Percentiles rank a stretch among this genome's conserved stretches.
Conservation (phyloP, 2,888 invertebrate genomes). For the Platypus cylindrus region DNA sequence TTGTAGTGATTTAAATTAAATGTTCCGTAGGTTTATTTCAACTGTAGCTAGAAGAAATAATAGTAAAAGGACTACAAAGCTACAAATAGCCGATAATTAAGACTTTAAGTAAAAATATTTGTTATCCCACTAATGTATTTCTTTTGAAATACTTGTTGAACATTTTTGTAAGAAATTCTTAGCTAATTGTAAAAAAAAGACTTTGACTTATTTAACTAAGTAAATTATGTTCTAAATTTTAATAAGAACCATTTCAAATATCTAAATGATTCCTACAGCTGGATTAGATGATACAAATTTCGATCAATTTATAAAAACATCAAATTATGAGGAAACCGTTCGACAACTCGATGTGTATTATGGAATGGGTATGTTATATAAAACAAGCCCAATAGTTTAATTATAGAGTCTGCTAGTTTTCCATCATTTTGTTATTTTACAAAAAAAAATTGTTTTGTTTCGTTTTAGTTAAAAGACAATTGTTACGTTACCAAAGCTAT, state of each 20-base stretch:
- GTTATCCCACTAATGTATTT: no score
- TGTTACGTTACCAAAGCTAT: conserved; percentile 82
- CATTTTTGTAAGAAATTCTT: no score
- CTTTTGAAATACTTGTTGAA: no score
- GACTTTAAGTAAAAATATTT: no score
- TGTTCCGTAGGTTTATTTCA: no score
- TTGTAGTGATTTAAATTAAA: no score
- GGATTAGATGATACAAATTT: conserved; percentile 56
- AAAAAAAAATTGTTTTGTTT: neutral
- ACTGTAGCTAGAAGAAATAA: no score
- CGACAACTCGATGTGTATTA: conserved; percentile 86
- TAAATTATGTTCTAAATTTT: no score
- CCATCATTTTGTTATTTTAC: neutral
- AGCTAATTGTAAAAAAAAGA: no score
- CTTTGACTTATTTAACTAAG: no score
- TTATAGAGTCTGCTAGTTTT: neutral
- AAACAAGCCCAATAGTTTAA: neutral
- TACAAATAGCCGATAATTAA: no score
- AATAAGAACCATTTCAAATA: neutral
- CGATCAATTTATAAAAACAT: conserved; percentile 67
- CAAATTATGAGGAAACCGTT: conserved; percentile 83
- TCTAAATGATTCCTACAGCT: conserved; percentile 20
- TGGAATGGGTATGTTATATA: conserved; percentile 66
- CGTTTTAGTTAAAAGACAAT: conserved; percentile 76
- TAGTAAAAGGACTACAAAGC: no score